Conservation (phyloP, 2,888 invertebrate species). For the Rhopalosiphum nymphaeae region DNA sequence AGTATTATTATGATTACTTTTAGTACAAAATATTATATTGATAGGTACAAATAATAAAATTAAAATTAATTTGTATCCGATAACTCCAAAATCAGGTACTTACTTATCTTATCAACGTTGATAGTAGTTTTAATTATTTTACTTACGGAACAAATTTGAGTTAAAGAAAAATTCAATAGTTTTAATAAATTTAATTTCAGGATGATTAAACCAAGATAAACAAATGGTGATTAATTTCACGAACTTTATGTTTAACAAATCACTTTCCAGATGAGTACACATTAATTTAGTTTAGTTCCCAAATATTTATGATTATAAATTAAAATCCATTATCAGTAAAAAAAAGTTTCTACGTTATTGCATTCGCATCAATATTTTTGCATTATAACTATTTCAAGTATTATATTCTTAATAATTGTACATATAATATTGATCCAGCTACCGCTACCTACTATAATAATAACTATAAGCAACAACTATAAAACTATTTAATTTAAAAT, state of each 20-base stretch:
- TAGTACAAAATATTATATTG: not conserved
- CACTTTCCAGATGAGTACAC: conserved; percentile 17
- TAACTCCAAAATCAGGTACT: not conserved
- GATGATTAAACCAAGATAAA: conserved; percentile 28
- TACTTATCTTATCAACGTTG: not conserved
- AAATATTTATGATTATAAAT: conserved; percentile 8
- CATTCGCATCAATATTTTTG: not conserved
- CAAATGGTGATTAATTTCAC: conserved; percentile 12
- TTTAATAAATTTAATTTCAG: conserved; percentile 6
- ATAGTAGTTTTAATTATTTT: conserved; percentile 1
- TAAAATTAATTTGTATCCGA: not conserved
- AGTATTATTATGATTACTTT: not conserved
- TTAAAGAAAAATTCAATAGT: not conserved
- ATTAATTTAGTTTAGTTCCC: not conserved
- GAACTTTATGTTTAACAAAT: conserved; percentile 32
- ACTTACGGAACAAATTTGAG: not conserved
- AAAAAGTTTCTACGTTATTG: not conserved
- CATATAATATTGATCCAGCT: not conserved
- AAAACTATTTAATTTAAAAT: not conserved
- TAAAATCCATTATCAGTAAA: not conserved
- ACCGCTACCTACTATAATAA: not conserved
- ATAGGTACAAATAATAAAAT: not conserved
- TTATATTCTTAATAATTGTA: not conserved
- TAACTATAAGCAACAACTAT: not conserved
- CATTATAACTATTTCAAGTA: not conserved